phyloP scores from a whole-genome alignment of 2,113 vertebrate species.

The Caranx melampygus region DNA sequence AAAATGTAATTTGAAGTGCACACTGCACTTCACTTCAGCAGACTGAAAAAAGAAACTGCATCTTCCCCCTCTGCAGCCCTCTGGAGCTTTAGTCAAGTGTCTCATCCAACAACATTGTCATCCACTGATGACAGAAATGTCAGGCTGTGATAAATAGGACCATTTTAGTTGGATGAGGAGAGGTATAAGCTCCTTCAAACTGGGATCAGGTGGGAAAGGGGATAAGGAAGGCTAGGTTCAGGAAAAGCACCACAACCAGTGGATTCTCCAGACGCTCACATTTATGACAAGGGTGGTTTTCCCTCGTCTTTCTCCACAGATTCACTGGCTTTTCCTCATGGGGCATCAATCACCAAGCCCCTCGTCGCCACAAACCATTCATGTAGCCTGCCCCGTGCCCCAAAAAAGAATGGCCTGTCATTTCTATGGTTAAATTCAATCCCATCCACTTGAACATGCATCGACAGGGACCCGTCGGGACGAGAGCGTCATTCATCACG shows the following conservation, averaged over 20 bases:
- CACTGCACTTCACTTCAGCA: slow-evolving; percentile 34
- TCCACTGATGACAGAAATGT: slow-evolving; percentile 73
- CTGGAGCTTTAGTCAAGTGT: slow-evolving; percentile 55
- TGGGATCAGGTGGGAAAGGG: slow-evolving; percentile 78
- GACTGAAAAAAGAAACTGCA: slow-evolving; percentile 45
- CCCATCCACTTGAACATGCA: slow-evolving; percentile 86
- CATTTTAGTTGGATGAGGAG: slow-evolving; percentile 67
- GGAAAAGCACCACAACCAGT: slow-evolving; percentile 63
- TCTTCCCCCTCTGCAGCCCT: slow-evolving; percentile 47
- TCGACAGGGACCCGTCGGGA: slow-evolving; percentile 83
- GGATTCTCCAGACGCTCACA: slow-evolving; percentile 66
- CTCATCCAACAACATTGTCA: slow-evolving; percentile 63
- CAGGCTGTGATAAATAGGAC: slow-evolving; percentile 74
- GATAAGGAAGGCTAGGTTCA: slow-evolving; percentile 71
- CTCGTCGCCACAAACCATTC: slow-evolving; percentile 79
- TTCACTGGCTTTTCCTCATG: slow-evolving; percentile 66
- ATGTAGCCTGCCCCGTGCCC: slow-evolving; percentile 77
- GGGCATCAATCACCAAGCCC: slow-evolving; percentile 82
- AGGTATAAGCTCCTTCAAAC: slow-evolving; percentile 71
- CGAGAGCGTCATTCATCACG: slow-evolving; percentile 83
- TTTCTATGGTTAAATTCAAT: slow-evolving; percentile 88
- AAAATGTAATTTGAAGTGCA: slow-evolving; percentile 30
- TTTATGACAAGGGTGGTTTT: slow-evolving; percentile 73
- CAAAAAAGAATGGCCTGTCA: slow-evolving; percentile 84
- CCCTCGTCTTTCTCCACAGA: slow-evolving; percentile 64